A percentile compares a stretch with the other conserved stretches of the same genome.
Conservation (phyloP, 2,888 invertebrate genomes). For the Ptilodon capucinus region DNA sequence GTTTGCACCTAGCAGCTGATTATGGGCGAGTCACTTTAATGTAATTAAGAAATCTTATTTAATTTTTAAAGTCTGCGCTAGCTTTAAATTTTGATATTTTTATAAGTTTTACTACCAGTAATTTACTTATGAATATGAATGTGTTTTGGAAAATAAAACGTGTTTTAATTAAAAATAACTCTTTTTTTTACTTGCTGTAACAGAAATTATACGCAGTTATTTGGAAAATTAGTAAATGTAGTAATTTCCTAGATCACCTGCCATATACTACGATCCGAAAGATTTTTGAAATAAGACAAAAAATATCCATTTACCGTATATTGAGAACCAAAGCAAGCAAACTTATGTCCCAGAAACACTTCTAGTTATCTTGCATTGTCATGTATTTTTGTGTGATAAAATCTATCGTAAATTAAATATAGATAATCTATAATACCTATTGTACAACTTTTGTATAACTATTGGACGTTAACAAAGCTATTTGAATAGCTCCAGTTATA, state of each 20-base stretch:
- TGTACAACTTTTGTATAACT: constrained; percentile 50
- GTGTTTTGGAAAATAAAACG: constrained; percentile 34
- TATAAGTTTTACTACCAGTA: constrained; percentile 38
- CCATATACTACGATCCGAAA: neutral
- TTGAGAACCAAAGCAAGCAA: constrained; percentile 65
- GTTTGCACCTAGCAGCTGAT: constrained; percentile 26
- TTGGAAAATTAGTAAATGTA: too few relatives aligned
- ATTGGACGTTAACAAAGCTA: constrained; percentile 48
- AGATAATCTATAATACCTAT: constrained; percentile 53
- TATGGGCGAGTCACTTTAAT: constrained; percentile 25
- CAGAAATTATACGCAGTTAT: too few relatives aligned
- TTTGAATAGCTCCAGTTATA: constrained; percentile 30
- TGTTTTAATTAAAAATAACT: neutral
- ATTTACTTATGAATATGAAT: constrained; percentile 23
- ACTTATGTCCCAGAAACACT: constrained; percentile 56
- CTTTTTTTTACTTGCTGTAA: neutral
- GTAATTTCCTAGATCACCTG: neutral
- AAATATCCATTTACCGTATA: constrained; percentile 53
- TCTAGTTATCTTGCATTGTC: constrained; percentile 49
- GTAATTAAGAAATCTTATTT: constrained; percentile 25
- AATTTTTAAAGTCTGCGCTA: constrained; percentile 54
- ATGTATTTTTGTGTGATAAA: constrained; percentile 42
- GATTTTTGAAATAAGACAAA: constrained; percentile 25
- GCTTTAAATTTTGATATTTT: constrained; percentile 64
- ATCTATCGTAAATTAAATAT: constrained; percentile 36